Conservation (phyloP, 2,888 invertebrate genomes). For the Brachyopa scutellaris region DNA sequence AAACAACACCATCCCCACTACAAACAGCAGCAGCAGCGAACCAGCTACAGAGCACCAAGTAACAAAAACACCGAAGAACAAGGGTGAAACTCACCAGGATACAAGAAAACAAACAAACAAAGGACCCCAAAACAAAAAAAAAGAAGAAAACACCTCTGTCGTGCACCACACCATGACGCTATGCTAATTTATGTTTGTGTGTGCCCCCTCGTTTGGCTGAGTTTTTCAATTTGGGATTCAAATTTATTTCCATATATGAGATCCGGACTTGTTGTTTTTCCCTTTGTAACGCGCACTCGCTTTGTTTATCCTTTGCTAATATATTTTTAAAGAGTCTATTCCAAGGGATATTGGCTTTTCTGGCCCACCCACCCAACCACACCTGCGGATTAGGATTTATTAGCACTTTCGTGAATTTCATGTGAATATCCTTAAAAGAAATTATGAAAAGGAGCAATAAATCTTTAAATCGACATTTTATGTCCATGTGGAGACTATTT, state of each 20-base stretch:
- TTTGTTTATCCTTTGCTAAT: conserved; percentile 68
- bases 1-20: too few relatives aligned
- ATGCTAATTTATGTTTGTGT: conserved; percentile 61
- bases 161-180: conserved; percentile 34
- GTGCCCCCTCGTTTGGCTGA: conserved; percentile 3
- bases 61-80: conserved; percentile 6
- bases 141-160: conserved; percentile 24
- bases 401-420: conserved; percentile 60
- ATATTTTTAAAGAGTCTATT: conserved; percentile 70
- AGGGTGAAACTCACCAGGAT: conserved; percentile 31
- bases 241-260: conserved; percentile 71
- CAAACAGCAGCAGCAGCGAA: not conserved
- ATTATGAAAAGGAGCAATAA: conserved; percentile 57
- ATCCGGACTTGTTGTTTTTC: conserved; percentile 31
- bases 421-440: conserved; percentile 62
- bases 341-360: conserved; percentile 40
- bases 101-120: conserved; percentile 52
- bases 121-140: conserved; percentile 32
- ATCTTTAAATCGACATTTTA: conserved; percentile 61
- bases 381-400: conserved; percentile 68
- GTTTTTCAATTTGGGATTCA: conserved; percentile 69
- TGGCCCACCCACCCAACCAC: conserved; percentile 9
- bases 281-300: conserved; percentile 30
- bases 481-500: conserved; percentile 10
- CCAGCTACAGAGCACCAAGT: not conserved